Conservation (phyloP, 1,140 invertebrate species). For the Pseudomyrmex dendroicus region DNA sequence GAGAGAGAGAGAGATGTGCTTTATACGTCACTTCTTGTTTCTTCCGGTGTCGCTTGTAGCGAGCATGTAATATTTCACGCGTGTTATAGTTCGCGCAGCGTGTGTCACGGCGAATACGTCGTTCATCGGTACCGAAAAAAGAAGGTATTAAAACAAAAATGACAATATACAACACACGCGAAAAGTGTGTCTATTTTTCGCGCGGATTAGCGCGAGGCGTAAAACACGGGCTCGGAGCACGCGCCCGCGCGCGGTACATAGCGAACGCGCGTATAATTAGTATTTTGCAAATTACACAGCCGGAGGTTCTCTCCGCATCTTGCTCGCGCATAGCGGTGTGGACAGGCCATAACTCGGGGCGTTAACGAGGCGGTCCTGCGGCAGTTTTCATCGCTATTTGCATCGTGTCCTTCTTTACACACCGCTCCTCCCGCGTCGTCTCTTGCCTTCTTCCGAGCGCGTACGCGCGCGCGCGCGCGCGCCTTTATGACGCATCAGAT, state of each 20-base stretch:
- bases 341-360: conserved; percentile 47
- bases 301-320: conserved; percentile 30
- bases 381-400: conserved; percentile 61
- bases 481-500: conserved; percentile 67
- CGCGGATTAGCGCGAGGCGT: conserved; percentile 39
- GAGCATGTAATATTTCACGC: conserved; percentile 41
- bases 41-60: conserved; percentile 24
- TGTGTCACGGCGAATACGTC: neutral
- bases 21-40: conserved; percentile 6
- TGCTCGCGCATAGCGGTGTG: neutral
- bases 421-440: neutral
- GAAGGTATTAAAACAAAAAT: conserved; percentile 14
- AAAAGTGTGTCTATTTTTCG: conserved; percentile 43
- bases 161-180: conserved; percentile 24
- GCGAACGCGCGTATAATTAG: conserved; percentile 49
- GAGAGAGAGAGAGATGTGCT: too few species aligned
- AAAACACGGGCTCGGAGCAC: conserved; percentile 38
- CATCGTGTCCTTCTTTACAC: conserved; percentile 61
- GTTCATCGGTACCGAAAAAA: neutral
- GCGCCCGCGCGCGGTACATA: conserved; percentile 4
- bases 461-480: conserved; percentile 17
- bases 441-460: neutral
- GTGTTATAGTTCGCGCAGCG: neutral
- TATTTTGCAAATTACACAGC: conserved; percentile 62
- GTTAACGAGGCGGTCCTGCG: conserved; percentile 62